Conservation (phyloP, 2,797 vertebrate species). For the Tangara arthus region DNA sequence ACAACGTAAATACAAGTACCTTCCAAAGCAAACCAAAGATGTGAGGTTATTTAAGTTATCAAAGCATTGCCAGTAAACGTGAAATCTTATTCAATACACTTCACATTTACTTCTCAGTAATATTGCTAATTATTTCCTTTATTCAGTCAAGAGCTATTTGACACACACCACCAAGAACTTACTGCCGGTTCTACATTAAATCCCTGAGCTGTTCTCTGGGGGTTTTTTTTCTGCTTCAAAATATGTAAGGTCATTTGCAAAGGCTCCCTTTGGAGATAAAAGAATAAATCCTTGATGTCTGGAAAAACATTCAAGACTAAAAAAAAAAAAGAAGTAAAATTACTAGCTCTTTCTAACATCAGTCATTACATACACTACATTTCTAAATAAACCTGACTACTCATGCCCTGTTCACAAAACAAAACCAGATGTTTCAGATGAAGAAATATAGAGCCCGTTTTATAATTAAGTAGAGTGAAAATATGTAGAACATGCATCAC, state of each 20-base stretch:
- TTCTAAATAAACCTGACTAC: constrained; percentile 44
- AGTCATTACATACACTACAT: constrained; percentile 12
- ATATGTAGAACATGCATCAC: background rate
- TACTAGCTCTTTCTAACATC: constrained; percentile 37
- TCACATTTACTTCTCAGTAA: background rate
- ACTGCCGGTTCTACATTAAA: background rate
- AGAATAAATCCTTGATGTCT: constrained; percentile 37
- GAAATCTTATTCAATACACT: background rate
- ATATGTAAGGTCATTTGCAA: constrained; percentile 2
- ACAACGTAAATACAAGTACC: background rate
- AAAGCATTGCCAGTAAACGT: background rate
- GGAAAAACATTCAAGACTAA: constrained; percentile 12
- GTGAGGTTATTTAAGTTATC: background rate
- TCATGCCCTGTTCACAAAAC: constrained; percentile 13
- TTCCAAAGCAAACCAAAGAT: background rate
- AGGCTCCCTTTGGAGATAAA: constrained; percentile 26
- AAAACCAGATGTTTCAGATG: constrained; percentile 42
- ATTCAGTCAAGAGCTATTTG: background rate
- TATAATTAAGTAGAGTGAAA: constrained; percentile 33
- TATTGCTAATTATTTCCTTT: background rate
- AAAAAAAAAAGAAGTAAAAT: background rate
- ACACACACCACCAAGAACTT: background rate
- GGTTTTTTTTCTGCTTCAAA: background rate
- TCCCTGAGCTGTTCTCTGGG: background rate
- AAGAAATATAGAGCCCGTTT: background rate